Base-by-base conservation (phyloP, 2,113 vertebrate species). In the Embiotoca jacksoni region DNA sequence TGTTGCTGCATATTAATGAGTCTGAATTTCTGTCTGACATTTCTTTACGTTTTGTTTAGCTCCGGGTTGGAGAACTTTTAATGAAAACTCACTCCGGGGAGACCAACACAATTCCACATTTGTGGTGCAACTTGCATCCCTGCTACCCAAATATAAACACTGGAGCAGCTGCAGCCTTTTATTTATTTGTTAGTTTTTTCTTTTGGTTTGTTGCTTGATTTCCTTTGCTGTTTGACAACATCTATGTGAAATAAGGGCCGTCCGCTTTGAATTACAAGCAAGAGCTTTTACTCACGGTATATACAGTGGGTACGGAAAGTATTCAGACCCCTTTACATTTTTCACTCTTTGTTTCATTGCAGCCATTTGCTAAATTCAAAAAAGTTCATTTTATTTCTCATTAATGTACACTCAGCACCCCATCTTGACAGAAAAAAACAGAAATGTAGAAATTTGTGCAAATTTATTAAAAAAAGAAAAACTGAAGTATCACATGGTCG, bases 61-160 rank as follows among this genome's bases (percentile, higher is more conserved):
- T 76, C 41, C 30, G 5, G 70, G 33, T 78, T 10, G 66, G 44
- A 80, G 88, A 80, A 89, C 70, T 71, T 91, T 91, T 82, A 83
- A 92, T 91, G 83, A 85, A 84, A 78, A 33, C 44, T 72, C 70
- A 60, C 82, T 78, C 63, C 11, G 35, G 81, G 78, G 79, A 74
- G 41, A 6, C 67, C 30, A 6, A 35, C 57, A 32, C 33, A 75
- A 61, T 84, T 77, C 39, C 37, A 50, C 32, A 55, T 83, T 60
- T 14, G 9, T 35, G 35, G 35, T 15, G 67, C 47, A 47, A 68
- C 63, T 58, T 23, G 61, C 6, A 32, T 84, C 47, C 30, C 69
- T 50, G 55, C 68, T 23, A 63, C 69, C 76, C 58, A 66, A 64
- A 67, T 37, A 55, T 3, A 67, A 85, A 86, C 82, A 58, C 46